These are phyloP conservation scores for Diplodus puntazzo DNA, from an alignment of 2,797 vertebrate genomes.

Conservation along the genomic window DNA sequence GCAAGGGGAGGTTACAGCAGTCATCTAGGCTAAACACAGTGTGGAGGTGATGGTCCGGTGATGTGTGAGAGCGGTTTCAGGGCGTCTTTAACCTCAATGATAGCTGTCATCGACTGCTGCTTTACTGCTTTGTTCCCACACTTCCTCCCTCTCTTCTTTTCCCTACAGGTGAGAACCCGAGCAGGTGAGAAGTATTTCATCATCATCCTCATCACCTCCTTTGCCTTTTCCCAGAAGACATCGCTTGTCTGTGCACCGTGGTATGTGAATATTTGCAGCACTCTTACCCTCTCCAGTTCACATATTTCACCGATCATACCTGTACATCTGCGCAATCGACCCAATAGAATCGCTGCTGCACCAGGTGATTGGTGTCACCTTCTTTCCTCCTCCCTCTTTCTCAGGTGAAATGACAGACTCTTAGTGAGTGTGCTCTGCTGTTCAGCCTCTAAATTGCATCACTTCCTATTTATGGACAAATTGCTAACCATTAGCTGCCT, in stretches of 20 bases:
- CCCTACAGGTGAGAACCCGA: slow-evolving; percentile 34
- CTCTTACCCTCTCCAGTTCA: not conserved
- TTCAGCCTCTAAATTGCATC: slow-evolving; percentile 24
- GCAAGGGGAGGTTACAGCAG: slow-evolving; percentile 5
- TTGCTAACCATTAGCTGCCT: not conserved
- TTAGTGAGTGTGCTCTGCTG: not conserved
- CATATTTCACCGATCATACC: too few relatives aligned
- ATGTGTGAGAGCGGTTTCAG: slow-evolving; percentile 42
- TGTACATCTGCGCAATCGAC: not conserved
- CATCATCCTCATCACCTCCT: not conserved
- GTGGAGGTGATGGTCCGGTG: not conserved
- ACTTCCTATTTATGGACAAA: slow-evolving; percentile 19
- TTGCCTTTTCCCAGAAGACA: not conserved
- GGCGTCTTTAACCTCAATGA: slow-evolving; percentile 44
- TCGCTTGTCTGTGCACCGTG: not conserved
- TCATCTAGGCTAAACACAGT: slow-evolving; percentile 39
- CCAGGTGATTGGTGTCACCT: not conserved
- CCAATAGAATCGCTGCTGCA: not conserved
- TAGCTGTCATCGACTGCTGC: slow-evolving; percentile 36
- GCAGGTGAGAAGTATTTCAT: slow-evolving; percentile 24
- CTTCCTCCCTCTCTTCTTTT: slow-evolving; percentile 16
- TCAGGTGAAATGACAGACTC: slow-evolving; percentile 45
- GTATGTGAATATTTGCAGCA: not conserved
- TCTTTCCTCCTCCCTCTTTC: not conserved
- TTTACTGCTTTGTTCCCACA: slow-evolving; percentile 63